A percentile compares a stretch with the other conserved stretches of the same genome.
Conservation (phyloP, 2,113 vertebrate species). For the Rhipidura dahli region DNA sequence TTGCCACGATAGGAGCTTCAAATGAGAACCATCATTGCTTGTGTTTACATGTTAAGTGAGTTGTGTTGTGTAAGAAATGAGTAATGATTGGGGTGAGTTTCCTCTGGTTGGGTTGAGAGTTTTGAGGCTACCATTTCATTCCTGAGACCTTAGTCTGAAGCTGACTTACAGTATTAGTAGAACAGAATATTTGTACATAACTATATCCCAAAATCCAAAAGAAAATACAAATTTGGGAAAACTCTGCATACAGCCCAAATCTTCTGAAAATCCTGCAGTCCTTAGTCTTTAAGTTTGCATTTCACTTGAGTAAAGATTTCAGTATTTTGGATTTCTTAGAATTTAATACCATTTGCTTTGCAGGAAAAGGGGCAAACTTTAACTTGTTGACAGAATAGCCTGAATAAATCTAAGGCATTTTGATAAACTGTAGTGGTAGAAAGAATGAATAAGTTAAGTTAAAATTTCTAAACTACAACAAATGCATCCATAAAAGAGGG, state of each 20-base stretch:
- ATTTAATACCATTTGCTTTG: not conserved
- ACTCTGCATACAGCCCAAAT: not conserved
- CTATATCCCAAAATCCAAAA: not conserved
- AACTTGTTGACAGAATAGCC: not conserved
- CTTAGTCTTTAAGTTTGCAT: not conserved
- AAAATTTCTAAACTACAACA: not conserved
- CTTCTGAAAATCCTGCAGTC: not conserved
- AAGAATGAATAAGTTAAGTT: not conserved
- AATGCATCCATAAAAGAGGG: not conserved
- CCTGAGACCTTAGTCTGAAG: not conserved
- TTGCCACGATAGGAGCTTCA: not conserved
- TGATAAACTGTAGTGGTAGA: not conserved
- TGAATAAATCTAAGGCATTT: not conserved
- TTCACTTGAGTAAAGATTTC: not conserved
- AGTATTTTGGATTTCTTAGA: not conserved
- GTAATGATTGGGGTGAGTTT: not conserved
- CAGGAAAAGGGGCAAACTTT: not conserved
- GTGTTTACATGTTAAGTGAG: constrained; percentile 58
- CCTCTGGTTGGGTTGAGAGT: not conserved
- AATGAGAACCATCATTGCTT: not conserved
- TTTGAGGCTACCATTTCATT: not conserved
- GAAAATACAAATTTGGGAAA: not conserved
- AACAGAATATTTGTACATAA: not conserved
- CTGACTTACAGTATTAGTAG: constrained; percentile 37
- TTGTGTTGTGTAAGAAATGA: not conserved